Evolutionary conservation across 2,113 vertebrate species (phyloP), one percentile per base, ranked within the genome.

Genomic region (Cepphus grylle): DNA sequence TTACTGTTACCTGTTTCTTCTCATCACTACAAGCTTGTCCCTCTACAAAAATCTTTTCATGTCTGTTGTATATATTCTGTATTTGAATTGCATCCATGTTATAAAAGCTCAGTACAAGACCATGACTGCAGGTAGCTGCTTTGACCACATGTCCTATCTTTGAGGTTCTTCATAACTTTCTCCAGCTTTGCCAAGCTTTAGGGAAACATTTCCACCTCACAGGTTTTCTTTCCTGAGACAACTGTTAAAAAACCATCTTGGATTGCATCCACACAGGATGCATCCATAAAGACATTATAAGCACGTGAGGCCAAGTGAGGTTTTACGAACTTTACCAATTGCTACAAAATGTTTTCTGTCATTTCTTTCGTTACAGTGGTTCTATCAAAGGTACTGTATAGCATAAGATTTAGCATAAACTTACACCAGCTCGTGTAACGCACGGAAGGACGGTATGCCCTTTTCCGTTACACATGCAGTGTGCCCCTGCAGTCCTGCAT

Each of bases 341-440:
- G 29, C 29, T 66, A 53, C 6, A 4, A 22, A 23, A 36, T 10
- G 0, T 11, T 69, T 90, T 52, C 50, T 52, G 53, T 27, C 4
- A 11, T 73, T 61, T 40, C 16, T 26, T 67, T 66, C 14, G 15
- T 36, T 62, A 16, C 21, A 21, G 40, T 11, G 36, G 42, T 19
- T 56, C 66, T 36, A 42, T 26, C 45, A 52, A 45, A 83, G 40
- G 20, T 20, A 8, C 4, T 2, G 12, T 7, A 5, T 17, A 43
- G 43, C 0, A 1, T 10, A 83, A 65, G 18, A 11, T 50, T 45
- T 20, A 65, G 12, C 0, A 0, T 17, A 34, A 81, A 53, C 9
- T 52, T 32, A 18, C 23, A 38, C 20, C 18, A 42, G 8, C 5
- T 45, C 9, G 3, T 0, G 0, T 27, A 53, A 26, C 1, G 1